Evolutionary conservation across 2,113 vertebrate genomes (phyloP).

Genomic region (Aythya baeri): DNA sequence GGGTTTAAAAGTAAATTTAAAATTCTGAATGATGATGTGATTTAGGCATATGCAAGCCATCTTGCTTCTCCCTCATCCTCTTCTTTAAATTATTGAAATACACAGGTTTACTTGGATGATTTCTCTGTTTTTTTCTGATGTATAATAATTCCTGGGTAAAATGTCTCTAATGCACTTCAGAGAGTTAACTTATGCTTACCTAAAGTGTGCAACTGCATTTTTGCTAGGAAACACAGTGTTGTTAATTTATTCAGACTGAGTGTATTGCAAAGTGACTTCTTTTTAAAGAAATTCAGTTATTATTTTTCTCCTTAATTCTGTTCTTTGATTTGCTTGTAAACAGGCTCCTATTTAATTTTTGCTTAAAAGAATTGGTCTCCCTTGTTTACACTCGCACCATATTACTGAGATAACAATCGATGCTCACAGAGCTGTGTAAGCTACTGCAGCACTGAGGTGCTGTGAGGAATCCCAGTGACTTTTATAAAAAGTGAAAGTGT

Average conservation of each 20-base stretch:
- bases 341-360: background rate
- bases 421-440: background rate
- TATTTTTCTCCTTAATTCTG: background rate
- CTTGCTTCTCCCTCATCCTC: background rate
- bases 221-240: background rate
- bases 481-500: background rate
- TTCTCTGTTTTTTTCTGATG: background rate
- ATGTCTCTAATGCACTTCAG: background rate
- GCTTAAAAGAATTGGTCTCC: background rate
- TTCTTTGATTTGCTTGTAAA: background rate
- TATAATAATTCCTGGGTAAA: background rate
- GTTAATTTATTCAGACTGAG: background rate
- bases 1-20: background rate
- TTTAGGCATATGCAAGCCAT: background rate
- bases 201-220: background rate
- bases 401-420: background rate
- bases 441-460: background rate
- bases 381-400: background rate
- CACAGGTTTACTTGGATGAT: background rate
- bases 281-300: background rate
- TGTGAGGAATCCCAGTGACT: background rate
- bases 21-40: background rate
- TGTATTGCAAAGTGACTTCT: background rate
- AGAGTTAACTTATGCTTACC: background rate
- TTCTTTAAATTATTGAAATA: background rate